Conservation (phyloP, 2,888 invertebrate species). For the Drosophila trichaetosa region DNA sequence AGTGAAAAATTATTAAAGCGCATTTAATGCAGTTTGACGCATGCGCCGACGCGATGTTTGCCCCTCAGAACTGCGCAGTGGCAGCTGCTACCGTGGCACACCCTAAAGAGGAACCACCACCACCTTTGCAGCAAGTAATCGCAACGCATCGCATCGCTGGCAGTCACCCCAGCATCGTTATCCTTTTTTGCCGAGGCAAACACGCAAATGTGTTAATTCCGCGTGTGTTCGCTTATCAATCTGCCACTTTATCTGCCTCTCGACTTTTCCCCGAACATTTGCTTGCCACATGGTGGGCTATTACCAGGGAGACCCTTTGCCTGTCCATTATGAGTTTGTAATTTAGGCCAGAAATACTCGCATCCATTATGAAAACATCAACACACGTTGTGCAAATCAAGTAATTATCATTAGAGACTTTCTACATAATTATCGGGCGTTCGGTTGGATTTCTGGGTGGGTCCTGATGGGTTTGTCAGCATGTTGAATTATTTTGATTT, state of each 20-base stretch:
- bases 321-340: slow-evolving; percentile 55
- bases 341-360: slow-evolving; percentile 63
- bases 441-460: slow-evolving; percentile 38
- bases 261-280: slow-evolving; percentile 60
- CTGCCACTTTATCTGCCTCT: slow-evolving; percentile 65
- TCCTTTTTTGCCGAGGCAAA: slow-evolving; percentile 32
- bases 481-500: slow-evolving; percentile 58
- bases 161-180: slow-evolving; percentile 52
- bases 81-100: slow-evolving; percentile 65
- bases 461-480: slow-evolving; percentile 38
- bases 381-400: slow-evolving; percentile 79
- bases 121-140: neutral
- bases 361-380: slow-evolving; percentile 75
- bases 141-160: neutral
- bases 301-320: slow-evolving; percentile 31
- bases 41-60: slow-evolving; percentile 54
- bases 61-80: slow-evolving; percentile 62
- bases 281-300: slow-evolving; percentile 57
- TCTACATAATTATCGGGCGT: slow-evolving; percentile 71
- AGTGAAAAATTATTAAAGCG: slow-evolving; percentile 74
- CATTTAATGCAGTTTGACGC: slow-evolving; percentile 67
- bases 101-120: slow-evolving; percentile 21
- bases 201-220: slow-evolving; percentile 74
- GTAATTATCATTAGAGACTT: slow-evolving; percentile 73
- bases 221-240: slow-evolving; percentile 49